These are phyloP conservation scores for Agriopis aurantiaria DNA, from an alignment of 2,888 invertebrate species.

Conservation along the genomic window DNA sequence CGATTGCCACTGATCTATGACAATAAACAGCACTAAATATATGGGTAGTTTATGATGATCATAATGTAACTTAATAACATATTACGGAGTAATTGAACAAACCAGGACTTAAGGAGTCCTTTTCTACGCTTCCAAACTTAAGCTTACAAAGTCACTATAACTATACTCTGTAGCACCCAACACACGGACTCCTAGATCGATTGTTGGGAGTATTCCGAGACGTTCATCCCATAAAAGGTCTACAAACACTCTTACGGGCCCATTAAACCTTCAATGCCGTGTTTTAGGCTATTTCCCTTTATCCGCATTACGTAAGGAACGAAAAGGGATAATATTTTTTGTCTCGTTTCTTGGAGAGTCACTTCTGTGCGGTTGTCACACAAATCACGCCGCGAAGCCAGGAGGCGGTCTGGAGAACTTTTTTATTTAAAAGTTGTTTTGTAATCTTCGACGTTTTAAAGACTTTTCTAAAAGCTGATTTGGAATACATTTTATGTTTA, in stretches of 20 bases:
- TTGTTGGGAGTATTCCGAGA: conserved; percentile 27
- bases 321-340: conserved; percentile 43
- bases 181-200: conserved; percentile 10
- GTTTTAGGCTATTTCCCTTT: conserved; percentile 35
- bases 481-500: not conserved
- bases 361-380: conserved; percentile 65
- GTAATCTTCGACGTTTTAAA: conserved; percentile 5
- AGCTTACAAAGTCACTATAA: not conserved
- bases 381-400: conserved; percentile 61
- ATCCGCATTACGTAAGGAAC: conserved; percentile 24
- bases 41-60: too few relatives aligned
- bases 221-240: conserved; percentile 44
- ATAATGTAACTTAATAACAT: too few relatives aligned
- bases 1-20: too few relatives aligned
- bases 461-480: conserved; percentile 12
- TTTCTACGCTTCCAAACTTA: too few relatives aligned
- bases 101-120: too few relatives aligned
- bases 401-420: conserved; percentile 10
- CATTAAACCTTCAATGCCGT: conserved; percentile 37
- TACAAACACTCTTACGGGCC: conserved; percentile 46
- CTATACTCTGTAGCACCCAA: not conserved
- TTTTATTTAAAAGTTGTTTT: not conserved
- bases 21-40: too few relatives aligned
- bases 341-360: conserved; percentile 55
- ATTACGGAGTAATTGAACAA: too few relatives aligned